These are phyloP conservation scores for Decapterus maruadsi DNA, from an alignment of 2,797 vertebrate species.

Conservation along the genomic window DNA sequence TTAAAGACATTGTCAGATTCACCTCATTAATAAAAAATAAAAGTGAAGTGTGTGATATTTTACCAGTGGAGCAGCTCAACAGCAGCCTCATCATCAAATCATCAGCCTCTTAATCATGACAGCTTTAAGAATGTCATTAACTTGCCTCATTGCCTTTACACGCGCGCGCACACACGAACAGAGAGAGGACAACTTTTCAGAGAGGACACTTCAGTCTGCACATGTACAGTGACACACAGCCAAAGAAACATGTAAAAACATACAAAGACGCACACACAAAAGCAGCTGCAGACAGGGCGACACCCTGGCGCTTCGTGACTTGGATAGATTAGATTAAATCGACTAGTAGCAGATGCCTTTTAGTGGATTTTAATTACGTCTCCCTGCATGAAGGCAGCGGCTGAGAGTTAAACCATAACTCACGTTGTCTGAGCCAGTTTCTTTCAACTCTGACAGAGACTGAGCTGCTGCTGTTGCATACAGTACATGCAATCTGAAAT, in stretches of 20 bases:
- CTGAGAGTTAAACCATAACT: conserved; percentile 53
- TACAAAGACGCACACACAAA: not conserved
- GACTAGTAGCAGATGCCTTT: conserved; percentile 75
- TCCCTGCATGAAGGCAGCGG: conserved; percentile 59
- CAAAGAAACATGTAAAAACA: conserved; percentile 1
- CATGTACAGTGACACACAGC: not conserved
- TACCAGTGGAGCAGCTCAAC: conserved; percentile 25
- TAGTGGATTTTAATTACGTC: conserved; percentile 78
- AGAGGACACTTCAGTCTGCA: not conserved
- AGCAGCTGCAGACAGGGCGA: conserved; percentile 37
- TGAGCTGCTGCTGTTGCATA: not conserved
- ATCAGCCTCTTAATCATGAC: conserved; percentile 54
- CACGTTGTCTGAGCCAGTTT: conserved; percentile 32
- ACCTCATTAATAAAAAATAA: conserved; percentile 41
- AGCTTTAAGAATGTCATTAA: conserved; percentile 52
- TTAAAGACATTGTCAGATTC: conserved; percentile 27
- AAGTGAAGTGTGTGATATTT: conserved; percentile 40
- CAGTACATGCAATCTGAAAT: too few relatives aligned
- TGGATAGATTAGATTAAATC: conserved; percentile 78
- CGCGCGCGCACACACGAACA: conserved; percentile 13
- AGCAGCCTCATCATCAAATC: conserved; percentile 44
- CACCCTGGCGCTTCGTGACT: conserved; percentile 62
- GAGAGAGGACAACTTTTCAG: not conserved
- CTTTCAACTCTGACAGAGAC: not conserved
- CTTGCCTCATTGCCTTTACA: conserved; percentile 35